phyloP scores from a whole-genome alignment of 2,797 vertebrate genomes.

The Pseudomugil tenellus region DNA sequence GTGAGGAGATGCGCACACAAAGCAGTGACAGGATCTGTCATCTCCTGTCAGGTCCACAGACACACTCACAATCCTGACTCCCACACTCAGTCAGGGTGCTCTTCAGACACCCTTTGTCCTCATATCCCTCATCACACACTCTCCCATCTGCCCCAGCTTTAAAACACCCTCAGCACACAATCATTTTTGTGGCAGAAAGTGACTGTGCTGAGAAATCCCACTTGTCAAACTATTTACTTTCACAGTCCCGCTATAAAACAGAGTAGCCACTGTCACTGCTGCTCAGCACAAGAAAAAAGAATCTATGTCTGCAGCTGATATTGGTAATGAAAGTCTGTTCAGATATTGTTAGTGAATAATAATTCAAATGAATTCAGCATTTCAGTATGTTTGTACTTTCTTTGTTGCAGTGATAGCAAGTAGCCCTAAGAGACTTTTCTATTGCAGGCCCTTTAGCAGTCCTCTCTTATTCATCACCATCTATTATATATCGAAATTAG shows the following conservation, averaged over 20 bases:
- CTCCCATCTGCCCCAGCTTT: slow-evolving; percentile 72
- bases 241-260: slow-evolving; percentile 35
- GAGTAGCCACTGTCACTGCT: slow-evolving; percentile 40
- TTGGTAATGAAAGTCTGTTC: slow-evolving; percentile 27
- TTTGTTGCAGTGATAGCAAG: slow-evolving; percentile 5
- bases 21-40: slow-evolving; percentile 63
- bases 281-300: slow-evolving; percentile 3
- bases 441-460: slow-evolving; percentile 43
- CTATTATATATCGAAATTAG: slow-evolving; percentile 62
- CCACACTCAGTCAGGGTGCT: slow-evolving; percentile 52
- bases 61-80: slow-evolving; percentile 33
- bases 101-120: slow-evolving; percentile 57
- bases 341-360: slow-evolving; percentile 23
- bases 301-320: slow-evolving; percentile 30
- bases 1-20: slow-evolving; percentile 44
- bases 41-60: slow-evolving; percentile 56
- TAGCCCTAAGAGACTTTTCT: slow-evolving; percentile 22
- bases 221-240: slow-evolving; percentile 50
- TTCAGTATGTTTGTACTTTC: slow-evolving; percentile 14
- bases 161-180: slow-evolving; percentile 63
- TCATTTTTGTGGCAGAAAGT: slow-evolving; percentile 65
- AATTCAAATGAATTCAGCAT: slow-evolving; percentile 20
- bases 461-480: slow-evolving; percentile 49
- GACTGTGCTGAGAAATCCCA: slow-evolving; percentile 53
- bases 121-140: slow-evolving; percentile 57